Evolutionary conservation across 2,888 invertebrate genomes (phyloP).

Genomic region (Gari tellinella): DNA sequence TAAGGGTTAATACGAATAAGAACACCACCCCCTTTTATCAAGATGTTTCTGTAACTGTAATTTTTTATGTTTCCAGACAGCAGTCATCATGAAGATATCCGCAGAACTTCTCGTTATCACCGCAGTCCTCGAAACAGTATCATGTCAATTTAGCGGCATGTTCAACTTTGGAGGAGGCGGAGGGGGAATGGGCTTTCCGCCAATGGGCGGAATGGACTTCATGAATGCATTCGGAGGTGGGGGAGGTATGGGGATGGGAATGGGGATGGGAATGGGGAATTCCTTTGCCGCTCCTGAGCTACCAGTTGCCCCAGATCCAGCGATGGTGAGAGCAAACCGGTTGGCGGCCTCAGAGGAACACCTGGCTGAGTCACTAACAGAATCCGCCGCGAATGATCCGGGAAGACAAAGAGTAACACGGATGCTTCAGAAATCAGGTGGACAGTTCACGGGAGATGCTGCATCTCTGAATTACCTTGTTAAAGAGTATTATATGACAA

Average conservation of each 20-base stretch:
- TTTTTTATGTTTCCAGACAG: too few relatives aligned
- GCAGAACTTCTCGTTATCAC: too few relatives aligned
- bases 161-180: too few relatives aligned
- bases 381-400: slow-evolving; percentile 32
- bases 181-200: background rate
- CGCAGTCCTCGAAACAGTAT: too few relatives aligned
- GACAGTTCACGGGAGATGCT: slow-evolving; percentile 34
- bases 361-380: slow-evolving; percentile 43
- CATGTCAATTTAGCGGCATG: too few relatives aligned
- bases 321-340: slow-evolving; percentile 10
- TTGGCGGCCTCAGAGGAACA: slow-evolving; percentile 42
- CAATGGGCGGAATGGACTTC: background rate
- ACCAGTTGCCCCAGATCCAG: slow-evolving; percentile 15
- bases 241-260: background rate
- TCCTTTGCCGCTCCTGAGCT: background rate
- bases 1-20: too few relatives aligned
- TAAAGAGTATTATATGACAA: slow-evolving; percentile 32
- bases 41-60: too few relatives aligned
- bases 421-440: slow-evolving; percentile 30
- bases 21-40: too few relatives aligned
- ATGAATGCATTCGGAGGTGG: background rate
- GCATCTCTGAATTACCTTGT: slow-evolving; percentile 39
- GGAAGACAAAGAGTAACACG: slow-evolving; percentile 32
- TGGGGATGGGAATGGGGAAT: background rate
- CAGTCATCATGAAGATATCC: too few relatives aligned